Evolutionary conservation across 53 echinoderm and acorn worm genomes (phyloP).

Genomic region (Arbacia lixula): DNA sequence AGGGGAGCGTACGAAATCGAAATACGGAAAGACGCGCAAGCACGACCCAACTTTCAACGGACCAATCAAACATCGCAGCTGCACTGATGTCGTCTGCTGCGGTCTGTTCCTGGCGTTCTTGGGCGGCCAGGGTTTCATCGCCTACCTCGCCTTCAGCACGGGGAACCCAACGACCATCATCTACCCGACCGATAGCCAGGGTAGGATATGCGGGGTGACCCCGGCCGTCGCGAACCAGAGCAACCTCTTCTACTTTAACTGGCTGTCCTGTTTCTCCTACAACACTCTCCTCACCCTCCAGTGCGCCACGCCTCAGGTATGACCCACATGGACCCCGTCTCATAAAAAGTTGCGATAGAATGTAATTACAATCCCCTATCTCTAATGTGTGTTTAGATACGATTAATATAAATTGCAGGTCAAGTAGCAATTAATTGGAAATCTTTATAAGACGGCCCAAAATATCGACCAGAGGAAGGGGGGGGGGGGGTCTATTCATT

Average conservation of each 20-base stretch:
- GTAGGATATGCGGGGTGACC: conserved; percentile 73
- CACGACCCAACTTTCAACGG: conserved; percentile 86
- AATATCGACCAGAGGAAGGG: too few species aligned
- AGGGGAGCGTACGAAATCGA: conserved; percentile 3
- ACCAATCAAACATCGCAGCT: conserved; percentile 87
- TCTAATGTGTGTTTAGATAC: too few species aligned
- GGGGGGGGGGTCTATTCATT: too few species aligned
- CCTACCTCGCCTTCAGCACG: conserved; percentile 70
- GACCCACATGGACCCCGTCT: too few species aligned
- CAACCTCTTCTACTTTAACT: conserved; percentile 86
- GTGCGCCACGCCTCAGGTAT: conserved; percentile 79
- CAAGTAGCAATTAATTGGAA: too few species aligned
- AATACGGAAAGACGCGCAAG: conserved; percentile 79
- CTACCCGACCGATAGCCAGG: conserved; percentile 82
- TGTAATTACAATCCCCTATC: too few species aligned
- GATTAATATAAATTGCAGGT: too few species aligned
- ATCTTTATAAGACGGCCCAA: too few species aligned
- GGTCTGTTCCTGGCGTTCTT: conserved; percentile 78
- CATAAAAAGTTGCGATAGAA: too few species aligned
- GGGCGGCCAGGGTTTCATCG: conserved; percentile 69
- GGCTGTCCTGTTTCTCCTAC: conserved; percentile 70
- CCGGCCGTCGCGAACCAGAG: conserved; percentile 67
- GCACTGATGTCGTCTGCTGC: conserved; percentile 93
- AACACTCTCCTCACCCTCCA: conserved; percentile 60
- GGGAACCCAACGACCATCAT: conserved; percentile 83